phyloP scores from a whole-genome alignment of 2,888 invertebrate species.

The Troilus luridus region DNA sequence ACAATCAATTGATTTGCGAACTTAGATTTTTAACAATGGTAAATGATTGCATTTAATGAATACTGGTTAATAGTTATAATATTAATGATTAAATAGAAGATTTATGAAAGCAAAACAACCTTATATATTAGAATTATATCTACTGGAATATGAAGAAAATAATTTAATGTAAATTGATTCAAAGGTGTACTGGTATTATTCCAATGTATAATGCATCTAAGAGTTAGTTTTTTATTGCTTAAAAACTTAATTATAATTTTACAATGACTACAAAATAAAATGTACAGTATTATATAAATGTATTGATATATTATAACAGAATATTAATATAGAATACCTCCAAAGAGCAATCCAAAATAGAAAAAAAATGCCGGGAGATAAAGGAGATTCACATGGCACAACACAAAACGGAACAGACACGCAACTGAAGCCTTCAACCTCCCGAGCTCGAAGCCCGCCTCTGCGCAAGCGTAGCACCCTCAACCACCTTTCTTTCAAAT shows the following conservation, averaged over 20 bases:
- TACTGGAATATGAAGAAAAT: background rate
- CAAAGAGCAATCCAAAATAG: slow-evolving; percentile 51
- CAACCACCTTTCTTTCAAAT: slow-evolving; percentile 23
- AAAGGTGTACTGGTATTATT: background rate
- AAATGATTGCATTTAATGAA: too few relatives aligned
- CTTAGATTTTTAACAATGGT: too few relatives aligned
- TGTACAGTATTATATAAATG: background rate
- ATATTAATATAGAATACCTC: slow-evolving; percentile 12
- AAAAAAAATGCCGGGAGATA: background rate
- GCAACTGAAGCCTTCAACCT: slow-evolving; percentile 43
- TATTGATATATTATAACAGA: background rate
- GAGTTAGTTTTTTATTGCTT: background rate
- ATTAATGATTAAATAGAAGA: background rate
- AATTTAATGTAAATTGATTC: background rate
- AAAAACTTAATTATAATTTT: background rate
- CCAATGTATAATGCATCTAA: background rate
- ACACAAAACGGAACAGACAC: slow-evolving; percentile 48
- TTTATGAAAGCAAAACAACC: background rate
- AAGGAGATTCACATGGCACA: slow-evolving; percentile 39
- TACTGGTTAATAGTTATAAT: too few relatives aligned
- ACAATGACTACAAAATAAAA: background rate
- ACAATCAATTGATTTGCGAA: too few relatives aligned
- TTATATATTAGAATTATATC: background rate
- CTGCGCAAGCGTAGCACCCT: slow-evolving; percentile 53
- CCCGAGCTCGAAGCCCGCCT: background rate